Evolutionary conservation across 2,113 vertebrate genomes (phyloP).

Genomic region (Pituophis catenifer): DNA sequence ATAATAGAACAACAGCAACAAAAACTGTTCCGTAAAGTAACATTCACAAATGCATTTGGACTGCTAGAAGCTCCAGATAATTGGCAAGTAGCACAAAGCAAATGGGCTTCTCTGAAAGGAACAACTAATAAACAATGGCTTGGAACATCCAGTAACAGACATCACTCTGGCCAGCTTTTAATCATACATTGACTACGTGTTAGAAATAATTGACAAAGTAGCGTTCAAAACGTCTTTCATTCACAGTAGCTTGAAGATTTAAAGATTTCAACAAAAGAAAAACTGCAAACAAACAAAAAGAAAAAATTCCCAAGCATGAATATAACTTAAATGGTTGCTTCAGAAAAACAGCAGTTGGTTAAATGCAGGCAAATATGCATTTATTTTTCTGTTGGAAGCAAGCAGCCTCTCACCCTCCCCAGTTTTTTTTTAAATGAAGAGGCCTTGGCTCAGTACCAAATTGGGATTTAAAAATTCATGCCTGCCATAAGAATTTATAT

Average conservation of each 20-base stretch:
- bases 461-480: conserved; percentile 70
- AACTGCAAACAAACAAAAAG: not conserved
- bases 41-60: conserved; percentile 23
- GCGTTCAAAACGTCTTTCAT: conserved; percentile 36
- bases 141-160: not conserved
- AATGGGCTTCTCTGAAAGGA: conserved; percentile 12
- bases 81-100: not conserved
- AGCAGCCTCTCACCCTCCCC: not conserved
- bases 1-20: not conserved
- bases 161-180: conserved; percentile 18
- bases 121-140: not conserved
- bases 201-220: not conserved
- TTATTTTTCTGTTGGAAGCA: conserved; percentile 14
- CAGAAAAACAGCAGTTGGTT: conserved; percentile 19
- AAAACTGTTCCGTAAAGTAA: not conserved
- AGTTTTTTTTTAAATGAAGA: conserved; percentile 12
- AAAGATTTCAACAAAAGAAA: fast-evolving
- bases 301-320: conserved; percentile 15
- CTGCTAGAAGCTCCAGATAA: not conserved
- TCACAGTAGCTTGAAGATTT: conserved; percentile 21
- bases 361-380: conserved; percentile 10
- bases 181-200: not conserved
- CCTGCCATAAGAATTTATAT: conserved; percentile 59
- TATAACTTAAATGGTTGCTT: conserved; percentile 1
- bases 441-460: conserved; percentile 55